Percentiles rank a stretch among this genome's conserved stretches.
Conservation (phyloP, 2,797 vertebrate genomes). For the Onychomys arenicola region DNA sequence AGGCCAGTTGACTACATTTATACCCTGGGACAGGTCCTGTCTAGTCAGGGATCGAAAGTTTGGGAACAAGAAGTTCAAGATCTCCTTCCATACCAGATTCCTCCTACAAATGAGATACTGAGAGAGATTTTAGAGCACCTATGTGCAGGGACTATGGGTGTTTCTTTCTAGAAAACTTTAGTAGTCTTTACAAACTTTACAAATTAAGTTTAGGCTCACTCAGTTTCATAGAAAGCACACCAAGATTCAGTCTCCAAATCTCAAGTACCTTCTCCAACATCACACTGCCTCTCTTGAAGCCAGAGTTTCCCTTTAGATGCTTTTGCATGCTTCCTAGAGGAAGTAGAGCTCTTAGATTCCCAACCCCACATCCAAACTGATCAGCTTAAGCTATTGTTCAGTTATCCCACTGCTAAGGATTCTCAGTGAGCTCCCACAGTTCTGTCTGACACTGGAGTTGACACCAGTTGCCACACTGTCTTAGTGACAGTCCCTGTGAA, state of each 20-base stretch:
- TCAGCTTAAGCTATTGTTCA: background rate
- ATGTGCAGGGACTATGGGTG: background rate
- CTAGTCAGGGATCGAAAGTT: background rate
- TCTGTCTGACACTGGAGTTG: conserved; percentile 17
- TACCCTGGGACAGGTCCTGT: background rate
- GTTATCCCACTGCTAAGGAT: background rate
- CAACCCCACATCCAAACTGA: background rate
- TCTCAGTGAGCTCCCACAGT: background rate
- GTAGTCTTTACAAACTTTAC: background rate
- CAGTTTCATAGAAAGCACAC: background rate
- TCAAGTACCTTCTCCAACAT: background rate
- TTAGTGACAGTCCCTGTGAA: conserved; percentile 16
- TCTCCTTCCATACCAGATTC: background rate
- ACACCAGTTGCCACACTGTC: background rate
- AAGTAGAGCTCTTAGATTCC: background rate
- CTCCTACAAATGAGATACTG: background rate
- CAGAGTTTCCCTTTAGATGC: background rate
- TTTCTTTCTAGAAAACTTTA: background rate
- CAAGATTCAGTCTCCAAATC: background rate
- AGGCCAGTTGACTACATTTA: background rate
- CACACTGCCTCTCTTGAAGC: background rate
- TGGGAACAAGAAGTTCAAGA: background rate
- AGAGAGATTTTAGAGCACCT: background rate
- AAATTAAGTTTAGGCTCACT: background rate
- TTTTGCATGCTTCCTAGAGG: background rate